phyloP scores from a whole-genome alignment of 1,140 invertebrate genomes.

The Drosophila sproati region DNA sequence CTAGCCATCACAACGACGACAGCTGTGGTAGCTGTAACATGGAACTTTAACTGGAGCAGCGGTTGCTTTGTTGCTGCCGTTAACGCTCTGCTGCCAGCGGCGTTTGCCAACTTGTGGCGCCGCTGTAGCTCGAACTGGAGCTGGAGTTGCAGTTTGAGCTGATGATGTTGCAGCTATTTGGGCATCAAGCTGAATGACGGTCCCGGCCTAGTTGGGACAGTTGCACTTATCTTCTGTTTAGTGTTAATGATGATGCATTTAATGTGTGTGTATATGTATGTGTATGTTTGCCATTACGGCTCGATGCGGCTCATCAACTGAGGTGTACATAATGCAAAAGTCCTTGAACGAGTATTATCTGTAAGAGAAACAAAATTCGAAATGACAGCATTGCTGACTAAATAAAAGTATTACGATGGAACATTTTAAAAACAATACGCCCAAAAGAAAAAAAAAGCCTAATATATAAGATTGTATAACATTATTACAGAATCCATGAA shows the following conservation, averaged over 20 bases:
- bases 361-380: constrained; percentile 51
- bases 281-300: constrained; percentile 26
- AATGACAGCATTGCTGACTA: constrained; percentile 42
- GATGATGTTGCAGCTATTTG: constrained; percentile 57
- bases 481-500: constrained; percentile 9
- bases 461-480: constrained; percentile 28
- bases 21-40: constrained; percentile 61
- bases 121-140: constrained; percentile 31
- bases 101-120: constrained; percentile 27
- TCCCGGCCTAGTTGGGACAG: constrained; percentile 72
- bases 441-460: constrained; percentile 36
- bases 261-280: constrained; percentile 63
- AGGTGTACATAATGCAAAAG: constrained; percentile 68
- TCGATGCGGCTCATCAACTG: constrained; percentile 57
- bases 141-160: constrained; percentile 45
- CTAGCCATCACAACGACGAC: constrained; percentile 63
- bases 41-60: constrained; percentile 60
- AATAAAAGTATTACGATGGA: constrained; percentile 65
- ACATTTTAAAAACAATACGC: constrained; percentile 56
- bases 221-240: constrained; percentile 51
- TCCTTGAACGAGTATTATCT: constrained; percentile 79
- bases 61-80: constrained; percentile 27
- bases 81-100: constrained; percentile 33
- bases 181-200: constrained; percentile 51
- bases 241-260: constrained; percentile 70